Evolutionary conservation across 2,888 invertebrate species (phyloP), one percentile per base, ranked within the genome.

Genomic region (Acrobasis repandana): DNA sequence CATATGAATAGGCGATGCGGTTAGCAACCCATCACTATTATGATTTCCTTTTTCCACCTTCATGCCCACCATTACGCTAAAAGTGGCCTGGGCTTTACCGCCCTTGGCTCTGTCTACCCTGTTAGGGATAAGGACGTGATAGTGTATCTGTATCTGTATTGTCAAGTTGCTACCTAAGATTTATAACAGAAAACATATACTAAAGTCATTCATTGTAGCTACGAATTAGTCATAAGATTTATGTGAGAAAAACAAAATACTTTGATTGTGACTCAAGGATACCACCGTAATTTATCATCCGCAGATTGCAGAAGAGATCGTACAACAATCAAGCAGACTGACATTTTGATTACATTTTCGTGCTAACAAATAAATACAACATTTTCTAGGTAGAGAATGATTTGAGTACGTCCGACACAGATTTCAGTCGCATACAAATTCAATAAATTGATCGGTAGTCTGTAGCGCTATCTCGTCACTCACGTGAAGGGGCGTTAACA

Each of bases 401-500:
- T 56, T 43, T 20, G 14, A 46, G 38, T 20, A 36, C n/a, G 28
- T 50, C 28, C 14, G n/a, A 18, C 11, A 38, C 11, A 20, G 18
- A 38, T 54, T 54, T 18, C 10, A 18, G 18, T 66, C 66, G 63
- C 78, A 79, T 73, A 72, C 68, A 68, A 75, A 80, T 79, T 72
- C 74, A 81, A 82, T 80, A 77, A 79, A 80, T 71, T 71, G 72
- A 66, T 66, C 74, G 11, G 47, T 18, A 46, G 33, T 51, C 49
- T 46, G 69, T 50, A 56, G 52, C 63, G 64, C 68, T 84, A 82
- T 82, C 79, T 77, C 68, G 67, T 68, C 73, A 73, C 74, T 74
- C 72, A 74, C 71, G 72, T 69, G 73, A 71, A 70, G 69, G 68
- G 73, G 70, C 73, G 74, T 72, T 75, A 74, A 69, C 75, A 74